phyloP scores from a whole-genome alignment of 1,140 invertebrate species.

The Limonius californicus region DNA sequence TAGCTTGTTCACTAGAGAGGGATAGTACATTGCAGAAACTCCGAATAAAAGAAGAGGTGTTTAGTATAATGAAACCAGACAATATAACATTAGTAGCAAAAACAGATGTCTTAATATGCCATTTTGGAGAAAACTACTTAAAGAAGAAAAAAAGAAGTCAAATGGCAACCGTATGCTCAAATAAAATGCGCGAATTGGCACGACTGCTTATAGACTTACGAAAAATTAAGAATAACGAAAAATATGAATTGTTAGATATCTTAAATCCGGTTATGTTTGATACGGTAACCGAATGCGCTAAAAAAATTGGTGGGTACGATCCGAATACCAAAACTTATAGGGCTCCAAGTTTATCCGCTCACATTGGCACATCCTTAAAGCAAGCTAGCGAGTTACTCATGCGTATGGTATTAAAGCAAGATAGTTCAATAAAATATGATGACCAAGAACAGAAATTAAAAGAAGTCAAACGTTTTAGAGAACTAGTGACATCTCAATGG shows the following conservation, averaged over 20 bases:
- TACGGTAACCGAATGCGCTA: constrained; percentile 11
- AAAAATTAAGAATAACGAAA: not conserved
- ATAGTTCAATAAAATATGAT: constrained; percentile 18
- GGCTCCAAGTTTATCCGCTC: constrained; percentile 24
- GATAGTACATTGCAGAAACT: too few species aligned
- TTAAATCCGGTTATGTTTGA: constrained; percentile 22
- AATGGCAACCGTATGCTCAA: constrained; percentile 14
- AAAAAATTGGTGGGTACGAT: constrained; percentile 24
- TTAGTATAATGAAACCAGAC: constrained; percentile 29
- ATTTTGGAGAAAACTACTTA: too few species aligned
- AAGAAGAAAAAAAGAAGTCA: constrained; percentile 22
- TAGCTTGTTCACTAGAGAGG: constrained; percentile 18
- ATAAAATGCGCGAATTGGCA: constrained; percentile 21
- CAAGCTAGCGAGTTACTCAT: not conserved
- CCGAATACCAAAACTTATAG: constrained; percentile 18
- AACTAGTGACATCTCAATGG: constrained; percentile 29
- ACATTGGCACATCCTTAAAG: constrained; percentile 25
- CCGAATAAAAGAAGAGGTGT: constrained; percentile 29
- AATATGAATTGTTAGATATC: constrained; percentile 18
- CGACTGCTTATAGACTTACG: constrained; percentile 19
- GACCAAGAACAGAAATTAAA: constrained; percentile 24
- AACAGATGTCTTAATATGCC: constrained; percentile 29
- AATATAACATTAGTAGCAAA: constrained; percentile 27
- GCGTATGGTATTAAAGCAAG: constrained; percentile 25
- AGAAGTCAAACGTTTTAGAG: constrained; percentile 27